phyloP scores from a whole-genome alignment of 2,113 vertebrate species.

The Actenoides lindsayi region DNA sequence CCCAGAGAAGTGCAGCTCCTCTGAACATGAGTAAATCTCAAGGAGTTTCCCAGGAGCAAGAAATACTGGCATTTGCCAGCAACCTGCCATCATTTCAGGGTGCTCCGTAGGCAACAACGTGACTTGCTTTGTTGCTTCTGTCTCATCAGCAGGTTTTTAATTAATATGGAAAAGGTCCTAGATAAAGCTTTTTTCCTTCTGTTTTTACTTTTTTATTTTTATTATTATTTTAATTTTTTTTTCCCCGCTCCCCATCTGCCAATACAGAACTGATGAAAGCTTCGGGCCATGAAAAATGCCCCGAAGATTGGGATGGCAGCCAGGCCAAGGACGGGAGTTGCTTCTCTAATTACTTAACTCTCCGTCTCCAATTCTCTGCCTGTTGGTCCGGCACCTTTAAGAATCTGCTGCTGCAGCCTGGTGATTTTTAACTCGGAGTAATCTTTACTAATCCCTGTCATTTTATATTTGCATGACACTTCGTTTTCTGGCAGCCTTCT shows the following conservation, averaged over 20 bases:
- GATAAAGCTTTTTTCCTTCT: neutral
- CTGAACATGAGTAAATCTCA: neutral
- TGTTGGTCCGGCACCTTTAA: neutral
- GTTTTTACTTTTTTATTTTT: neutral
- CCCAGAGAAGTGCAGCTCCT: neutral
- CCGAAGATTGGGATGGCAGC: neutral
- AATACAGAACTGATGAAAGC: neutral
- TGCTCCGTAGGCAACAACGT: neutral
- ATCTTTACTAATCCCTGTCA: neutral
- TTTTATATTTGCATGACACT: neutral
- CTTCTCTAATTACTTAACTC: neutral
- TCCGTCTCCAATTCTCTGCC: neutral
- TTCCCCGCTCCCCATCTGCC: neutral
- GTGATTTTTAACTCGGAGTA: neutral
- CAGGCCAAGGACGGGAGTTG: neutral
- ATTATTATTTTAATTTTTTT: too few species aligned
- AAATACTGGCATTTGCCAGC: neutral
- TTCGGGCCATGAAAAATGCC: neutral
- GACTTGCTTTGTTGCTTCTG: neutral
- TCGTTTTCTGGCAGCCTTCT: neutral
- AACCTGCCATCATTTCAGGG: neutral
- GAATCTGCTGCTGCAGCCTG: neutral
- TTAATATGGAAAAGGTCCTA: neutral
- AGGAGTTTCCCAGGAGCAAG: neutral
- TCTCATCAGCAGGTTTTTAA: conserved; percentile 30